Base-by-base conservation (phyloP, 2,113 vertebrate species). In the Morphnarchus princeps region DNA sequence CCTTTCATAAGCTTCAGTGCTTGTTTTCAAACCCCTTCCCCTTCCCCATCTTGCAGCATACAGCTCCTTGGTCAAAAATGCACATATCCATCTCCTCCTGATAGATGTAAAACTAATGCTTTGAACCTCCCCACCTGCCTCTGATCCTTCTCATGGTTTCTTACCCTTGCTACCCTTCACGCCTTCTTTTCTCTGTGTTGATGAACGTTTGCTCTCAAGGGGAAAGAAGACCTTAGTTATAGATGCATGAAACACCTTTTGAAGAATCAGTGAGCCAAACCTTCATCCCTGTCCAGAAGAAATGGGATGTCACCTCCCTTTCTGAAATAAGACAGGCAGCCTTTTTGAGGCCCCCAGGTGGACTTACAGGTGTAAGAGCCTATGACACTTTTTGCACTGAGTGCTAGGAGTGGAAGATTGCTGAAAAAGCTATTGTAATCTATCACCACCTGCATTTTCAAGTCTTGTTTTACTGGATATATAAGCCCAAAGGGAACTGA, bases 21-120 rank as follows among this genome's bases (percentile, higher is more conserved):
- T 95, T 93, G 71, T 82, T 95, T 93, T 73, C 91, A 90, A 93
- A 82, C n/a, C 29, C 91, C 85, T 96, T 87, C 40, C 66, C 59
- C 57, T 80, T 94, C 42, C 76, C 50, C 9, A 3, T 70, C 82
- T 77, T 83, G 78, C 90, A 93, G 82, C 78, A 54, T 91, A 47
- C 81, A 89, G 76, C 76, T 82, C 24, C 88, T 82, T 47, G 40
- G 28, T 78, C 73, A 61, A 43, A 91, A 86, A 61, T 55, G 78
- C 82, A 38, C 71, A 69, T 73, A 61, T 36, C 69, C 96, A 95
- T 95, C 70, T 87, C 69, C 87, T 82, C 82, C 93, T 96, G 82
- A 89, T 5, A 73, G 87, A 70, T 76, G 59, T 89, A 45, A 94
- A 87, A 59, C 63, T 65, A 76, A 91, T 28, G 66, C 87, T 85